Base-by-base conservation (phyloP, 2,113 vertebrate species). In the Eonycteris spelaea region DNA sequence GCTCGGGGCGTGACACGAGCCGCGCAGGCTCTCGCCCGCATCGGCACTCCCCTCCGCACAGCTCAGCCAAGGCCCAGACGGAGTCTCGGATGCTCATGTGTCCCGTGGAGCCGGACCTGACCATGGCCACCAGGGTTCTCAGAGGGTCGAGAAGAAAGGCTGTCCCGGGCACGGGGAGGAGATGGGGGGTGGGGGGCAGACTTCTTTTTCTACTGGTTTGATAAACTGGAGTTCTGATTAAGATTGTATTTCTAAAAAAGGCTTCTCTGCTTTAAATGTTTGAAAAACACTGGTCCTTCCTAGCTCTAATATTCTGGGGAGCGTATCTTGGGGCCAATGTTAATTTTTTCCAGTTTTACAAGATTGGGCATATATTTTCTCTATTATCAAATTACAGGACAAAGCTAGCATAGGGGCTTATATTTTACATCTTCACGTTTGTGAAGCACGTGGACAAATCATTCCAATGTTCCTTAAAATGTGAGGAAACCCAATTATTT, bases 401-500 rank as follows among this genome's bases (percentile, higher is more conserved):
- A 38, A 53, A 85, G 35, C 33, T 55, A 59, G 55, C 61, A 30
- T 2, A 28, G 57, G 80, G 28, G 16, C 48, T 61, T 74, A 2
- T 9, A 53, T 71, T 70, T 80, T 11, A 65, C 51, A 26, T 61
- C 45, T 19, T 68, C 45, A 53, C 24, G 38, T 78, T 21, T 68
- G 38, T 63, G 71, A 86, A 75, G 75, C 35, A 87, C 30, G 15
- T 19, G 57, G 71, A 57, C 53, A 4, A 6, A 61, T 7, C 61
- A 59, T 15, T 33, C 19, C 33, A 78, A 33, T 38, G 59, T 48
- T 43, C 55, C 80, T 70, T 63, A 88, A 71, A 88, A 71, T 65
- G 63, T 86, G 40, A 91, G 45, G 71, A 96, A 95, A 73, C n/a
- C 2, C 33, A 38, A 38, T 16, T 61, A 45, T 53, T 74, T 95